Conservation (phyloP, 2,797 vertebrate genomes). For the Pygocentrus nattereri region DNA sequence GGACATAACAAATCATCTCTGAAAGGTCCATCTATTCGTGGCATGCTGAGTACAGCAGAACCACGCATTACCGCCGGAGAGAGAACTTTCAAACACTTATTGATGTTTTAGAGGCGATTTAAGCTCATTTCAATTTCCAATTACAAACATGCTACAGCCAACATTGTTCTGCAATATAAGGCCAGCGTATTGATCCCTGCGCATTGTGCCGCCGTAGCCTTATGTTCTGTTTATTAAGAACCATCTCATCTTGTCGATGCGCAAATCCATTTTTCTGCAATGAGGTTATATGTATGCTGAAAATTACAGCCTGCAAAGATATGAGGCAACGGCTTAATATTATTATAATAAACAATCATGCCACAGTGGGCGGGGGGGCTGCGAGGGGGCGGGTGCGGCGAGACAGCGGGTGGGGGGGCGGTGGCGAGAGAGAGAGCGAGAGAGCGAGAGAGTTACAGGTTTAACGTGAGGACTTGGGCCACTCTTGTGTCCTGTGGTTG, state of each 20-base stretch:
- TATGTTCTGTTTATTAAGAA: constrained; percentile 56
- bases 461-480: background rate
- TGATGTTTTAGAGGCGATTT: constrained; percentile 69
- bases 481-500: background rate
- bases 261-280: constrained; percentile 44
- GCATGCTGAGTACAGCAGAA: constrained; percentile 69
- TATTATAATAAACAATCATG: constrained; percentile 13
- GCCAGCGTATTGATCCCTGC: constrained; percentile 50
- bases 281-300: constrained; percentile 29
- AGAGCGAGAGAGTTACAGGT: background rate
- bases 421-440: background rate
- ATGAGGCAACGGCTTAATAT: background rate
- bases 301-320: constrained; percentile 2
- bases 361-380: no score
- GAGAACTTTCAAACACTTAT: constrained; percentile 62
- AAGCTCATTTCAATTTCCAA: constrained; percentile 68
- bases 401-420: no score
- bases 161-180: constrained; percentile 56
- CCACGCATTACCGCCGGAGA: constrained; percentile 55
- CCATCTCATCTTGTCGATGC: constrained; percentile 14
- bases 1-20: constrained; percentile 67
- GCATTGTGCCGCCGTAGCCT: constrained; percentile 13
- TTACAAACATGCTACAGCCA: constrained; percentile 59
- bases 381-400: no score
- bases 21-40: constrained; percentile 70